Base-by-base conservation (phyloP, 1,140 invertebrate genomes). In the Saccostrea cuccullata region DNA sequence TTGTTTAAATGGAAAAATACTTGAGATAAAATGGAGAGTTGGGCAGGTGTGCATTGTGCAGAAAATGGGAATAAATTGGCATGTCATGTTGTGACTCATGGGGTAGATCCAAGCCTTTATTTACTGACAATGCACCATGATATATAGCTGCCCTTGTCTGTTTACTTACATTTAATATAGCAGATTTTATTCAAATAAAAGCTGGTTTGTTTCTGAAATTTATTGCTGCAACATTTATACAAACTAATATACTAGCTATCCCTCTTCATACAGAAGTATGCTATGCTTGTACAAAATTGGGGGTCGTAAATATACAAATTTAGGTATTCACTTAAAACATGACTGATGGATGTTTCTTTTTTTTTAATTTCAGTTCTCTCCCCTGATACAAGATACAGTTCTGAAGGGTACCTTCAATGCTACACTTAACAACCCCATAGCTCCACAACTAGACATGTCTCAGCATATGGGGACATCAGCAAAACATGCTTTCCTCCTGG, bases 391-490 rank as follows among this genome's bases (percentile, higher is more conserved):
- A 87, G 95, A 95, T 83, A 94, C 95, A 60, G 93, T 95, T 23
- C 89, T 95, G 56, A 92, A 92, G 64, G 94, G 94, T 86, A 95
- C 94, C 56, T 95, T 95, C 91, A 95, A 95, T 90, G 93, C 94
- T n/a, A 95, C 94, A 0, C 91, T 95, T 26, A 93, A 94, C 91
- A 95, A 95, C 90, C 95, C 94, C 36, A 91, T 94, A 9, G 89
- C 92, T 17, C 91, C 92, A n/a, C 91, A 91, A 20, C 83, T 93
- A 82, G 92, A 93, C 11, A 89, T 88, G 13, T 84, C 91, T 5
- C 86, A 89, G 9, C 92, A 92, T 55, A 84, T 89, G 12, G 87
- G 89, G n/a, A 87, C 87, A 77, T 91, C 92, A 82, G 90, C 92
- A 26, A 94, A 93, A 90, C 94, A 95, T 89, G 92, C 93, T 56